A percentile compares a stretch with the other conserved stretches of the same genome.
Evolutionary conservation across 2,113 vertebrate species (phyloP).

Genomic region (Gobiocypris rarus): DNA sequence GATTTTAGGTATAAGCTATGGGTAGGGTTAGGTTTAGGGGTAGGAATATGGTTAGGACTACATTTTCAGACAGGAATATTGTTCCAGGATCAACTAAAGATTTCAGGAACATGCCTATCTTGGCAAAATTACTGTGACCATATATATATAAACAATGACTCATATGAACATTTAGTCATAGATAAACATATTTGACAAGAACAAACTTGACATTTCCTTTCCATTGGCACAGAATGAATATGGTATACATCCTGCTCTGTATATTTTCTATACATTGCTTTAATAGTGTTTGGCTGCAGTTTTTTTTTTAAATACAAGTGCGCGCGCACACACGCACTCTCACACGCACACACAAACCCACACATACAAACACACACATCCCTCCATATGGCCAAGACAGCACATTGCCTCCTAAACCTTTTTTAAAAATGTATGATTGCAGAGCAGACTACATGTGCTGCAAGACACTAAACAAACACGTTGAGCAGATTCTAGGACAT

Average conservation of each 20-base stretch:
- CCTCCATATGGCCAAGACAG: constrained; percentile 12
- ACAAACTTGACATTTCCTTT: constrained; percentile 17
- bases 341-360: neutral
- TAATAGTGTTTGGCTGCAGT: neutral
- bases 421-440: constrained; percentile 13
- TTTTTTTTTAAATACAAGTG: neutral
- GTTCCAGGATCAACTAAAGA: too few species aligned
- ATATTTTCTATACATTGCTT: neutral
- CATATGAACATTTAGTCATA: neutral
- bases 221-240: neutral
- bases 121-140: too few species aligned
- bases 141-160: too few species aligned
- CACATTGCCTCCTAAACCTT: neutral
- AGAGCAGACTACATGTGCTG: neutral
- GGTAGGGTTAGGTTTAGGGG: too few species aligned
- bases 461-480: neutral
- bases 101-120: too few species aligned
- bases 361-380: too few species aligned
- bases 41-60: too few species aligned
- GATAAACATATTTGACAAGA: neutral
- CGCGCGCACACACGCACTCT: neutral
- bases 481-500: neutral
- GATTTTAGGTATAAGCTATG: too few species aligned
- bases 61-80: too few species aligned
- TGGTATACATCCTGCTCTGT: neutral